phyloP scores from a whole-genome alignment of 2,797 vertebrate species.

The Macropodus opercularis region DNA sequence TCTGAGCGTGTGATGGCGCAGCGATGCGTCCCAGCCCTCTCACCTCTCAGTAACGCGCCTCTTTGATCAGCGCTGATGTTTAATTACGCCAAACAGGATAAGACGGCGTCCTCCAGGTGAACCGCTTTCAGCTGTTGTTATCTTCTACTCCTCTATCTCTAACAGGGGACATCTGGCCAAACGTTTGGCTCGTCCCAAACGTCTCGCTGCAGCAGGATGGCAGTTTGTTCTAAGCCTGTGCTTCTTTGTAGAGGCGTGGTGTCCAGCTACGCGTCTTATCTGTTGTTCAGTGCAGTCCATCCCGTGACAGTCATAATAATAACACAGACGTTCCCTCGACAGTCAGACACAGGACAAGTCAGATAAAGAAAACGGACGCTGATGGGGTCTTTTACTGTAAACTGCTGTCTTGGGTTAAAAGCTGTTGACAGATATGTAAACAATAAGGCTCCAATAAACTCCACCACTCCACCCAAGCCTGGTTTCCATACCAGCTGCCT shows the following conservation, averaged over 20 bases:
- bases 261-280: constrained; percentile 10
- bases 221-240: constrained; percentile 23
- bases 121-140: constrained; percentile 27
- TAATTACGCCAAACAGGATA: constrained; percentile 56
- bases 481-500: constrained; percentile 13
- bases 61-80: constrained; percentile 56
- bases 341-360: constrained; percentile 9
- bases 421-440: constrained; percentile 36
- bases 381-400: background rate
- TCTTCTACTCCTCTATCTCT: constrained; percentile 27
- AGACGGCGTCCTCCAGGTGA: constrained; percentile 30
- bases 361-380: constrained; percentile 10
- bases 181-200: constrained; percentile 32
- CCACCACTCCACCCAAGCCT: constrained; percentile 18
- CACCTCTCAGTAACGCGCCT: constrained; percentile 9
- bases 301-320: no score
- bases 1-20: background rate
- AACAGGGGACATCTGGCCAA: constrained; percentile 38
- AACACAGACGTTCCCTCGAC: constrained; percentile 27
- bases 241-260: constrained; percentile 23
- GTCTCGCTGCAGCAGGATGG: constrained; percentile 34
- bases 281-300: no score
- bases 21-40: background rate
- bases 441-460: constrained; percentile 10
- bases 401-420: background rate